phyloP scores from a whole-genome alignment of 2,888 invertebrate genomes.

The Gymnosoma rotundatum region DNA sequence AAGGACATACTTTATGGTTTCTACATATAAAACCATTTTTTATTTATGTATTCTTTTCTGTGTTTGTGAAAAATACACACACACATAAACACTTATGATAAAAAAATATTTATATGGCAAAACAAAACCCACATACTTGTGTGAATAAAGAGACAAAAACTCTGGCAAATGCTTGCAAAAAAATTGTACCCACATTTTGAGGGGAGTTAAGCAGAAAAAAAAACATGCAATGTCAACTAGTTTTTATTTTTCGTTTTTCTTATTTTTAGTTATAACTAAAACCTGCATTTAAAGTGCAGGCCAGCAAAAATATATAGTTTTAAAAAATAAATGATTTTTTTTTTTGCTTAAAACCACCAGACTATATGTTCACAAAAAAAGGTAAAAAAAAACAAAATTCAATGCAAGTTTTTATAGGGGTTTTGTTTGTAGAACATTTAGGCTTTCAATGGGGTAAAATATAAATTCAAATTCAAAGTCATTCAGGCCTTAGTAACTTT shows the following conservation, averaged over 20 bases:
- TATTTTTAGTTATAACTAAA: slow-evolving; percentile 14
- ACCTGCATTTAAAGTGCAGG: slow-evolving; percentile 58
- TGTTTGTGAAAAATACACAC: background rate
- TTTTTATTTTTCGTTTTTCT: slow-evolving; percentile 28
- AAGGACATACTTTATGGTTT: slow-evolving; percentile 66
- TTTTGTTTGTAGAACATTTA: slow-evolving; percentile 34
- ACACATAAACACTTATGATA: background rate
- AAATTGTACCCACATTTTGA: background rate
- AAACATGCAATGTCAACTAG: slow-evolving; percentile 55
- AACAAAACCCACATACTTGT: slow-evolving; percentile 32
- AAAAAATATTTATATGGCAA: background rate
- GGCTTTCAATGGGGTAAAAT: slow-evolving; percentile 21
- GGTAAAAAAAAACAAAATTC: slow-evolving; percentile 40
- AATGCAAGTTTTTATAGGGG: slow-evolving; percentile 46
- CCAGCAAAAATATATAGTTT: slow-evolving; percentile 13
- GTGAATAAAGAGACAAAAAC: slow-evolving; percentile 45
- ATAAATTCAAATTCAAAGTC: slow-evolving; percentile 62
- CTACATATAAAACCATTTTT: slow-evolving; percentile 42
- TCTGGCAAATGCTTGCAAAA: slow-evolving; percentile 37
- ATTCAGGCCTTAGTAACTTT: slow-evolving; percentile 43
- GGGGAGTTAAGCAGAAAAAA: background rate
- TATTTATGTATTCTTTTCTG: background rate
- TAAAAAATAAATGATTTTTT: slow-evolving; percentile 7
- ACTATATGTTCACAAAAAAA: slow-evolving; percentile 50
- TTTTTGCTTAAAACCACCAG: slow-evolving; percentile 40